Evolutionary conservation across 2,113 vertebrate species (phyloP).

Genomic region (Engystomops pustulosus): DNA sequence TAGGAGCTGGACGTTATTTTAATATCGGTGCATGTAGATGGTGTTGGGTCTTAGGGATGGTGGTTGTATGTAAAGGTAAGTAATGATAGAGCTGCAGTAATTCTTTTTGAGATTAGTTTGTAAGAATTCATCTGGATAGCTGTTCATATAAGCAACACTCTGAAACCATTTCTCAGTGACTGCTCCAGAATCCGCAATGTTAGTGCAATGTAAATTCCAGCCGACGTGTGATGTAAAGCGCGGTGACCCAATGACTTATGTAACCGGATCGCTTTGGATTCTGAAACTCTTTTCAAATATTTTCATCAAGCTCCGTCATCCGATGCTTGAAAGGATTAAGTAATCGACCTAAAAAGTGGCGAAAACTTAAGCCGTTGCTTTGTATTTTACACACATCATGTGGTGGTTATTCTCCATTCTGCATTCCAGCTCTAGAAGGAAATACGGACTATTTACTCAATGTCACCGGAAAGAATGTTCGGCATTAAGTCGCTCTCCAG

Average conservation of each 20-base stretch:
- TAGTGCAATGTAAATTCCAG: conserved; percentile 34
- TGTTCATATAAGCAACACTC: background rate
- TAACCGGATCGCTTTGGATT: background rate
- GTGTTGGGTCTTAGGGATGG: no score
- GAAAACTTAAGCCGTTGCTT: background rate
- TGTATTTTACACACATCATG: conserved; percentile 3
- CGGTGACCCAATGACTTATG: conserved; percentile 13
- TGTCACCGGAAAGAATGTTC: background rate
- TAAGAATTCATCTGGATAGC: no score
- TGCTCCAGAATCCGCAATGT: background rate
- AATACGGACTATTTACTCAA: background rate
- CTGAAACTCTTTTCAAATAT: background rate
- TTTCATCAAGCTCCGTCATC: background rate
- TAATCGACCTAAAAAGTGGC: background rate
- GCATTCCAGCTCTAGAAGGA: background rate
- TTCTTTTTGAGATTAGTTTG: no score
- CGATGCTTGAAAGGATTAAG: conserved; percentile 11
- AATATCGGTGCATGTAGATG: no score
- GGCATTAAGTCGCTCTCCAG: background rate
- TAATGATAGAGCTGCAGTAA: no score
- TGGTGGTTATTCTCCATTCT: background rate
- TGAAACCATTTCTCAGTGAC: no score
- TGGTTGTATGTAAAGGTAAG: no score
- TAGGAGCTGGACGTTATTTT: no score
- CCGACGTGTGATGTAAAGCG: background rate